Evolutionary conservation across 35 echinoderm and acorn worm genomes (phyloP).

Genomic region (Diadema setosum): DNA sequence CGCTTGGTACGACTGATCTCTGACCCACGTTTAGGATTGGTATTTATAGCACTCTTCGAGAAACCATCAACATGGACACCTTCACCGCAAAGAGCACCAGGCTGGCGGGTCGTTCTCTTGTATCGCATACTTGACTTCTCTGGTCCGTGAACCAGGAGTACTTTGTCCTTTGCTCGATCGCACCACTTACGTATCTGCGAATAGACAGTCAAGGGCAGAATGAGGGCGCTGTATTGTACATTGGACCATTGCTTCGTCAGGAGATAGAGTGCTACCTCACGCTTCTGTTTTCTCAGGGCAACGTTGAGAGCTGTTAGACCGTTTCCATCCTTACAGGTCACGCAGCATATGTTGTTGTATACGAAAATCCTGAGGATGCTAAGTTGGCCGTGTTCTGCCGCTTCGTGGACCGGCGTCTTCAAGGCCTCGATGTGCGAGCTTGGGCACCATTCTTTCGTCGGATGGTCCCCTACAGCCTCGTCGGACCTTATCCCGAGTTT

Average conservation of each 20-base stretch:
- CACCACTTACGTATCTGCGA: slow-evolving; percentile 86
- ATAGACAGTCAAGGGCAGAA: slow-evolving; percentile 77
- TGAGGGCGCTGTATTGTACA: slow-evolving; percentile 84
- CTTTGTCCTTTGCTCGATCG: slow-evolving; percentile 86
- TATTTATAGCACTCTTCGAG: slow-evolving; percentile 75
- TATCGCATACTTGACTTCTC: slow-evolving; percentile 70
- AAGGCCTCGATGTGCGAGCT: slow-evolving; percentile 73
- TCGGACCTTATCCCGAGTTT: slow-evolving; percentile 72
- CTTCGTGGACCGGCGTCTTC: slow-evolving; percentile 91
- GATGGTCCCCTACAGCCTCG: slow-evolving; percentile 90
- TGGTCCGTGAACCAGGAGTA: slow-evolving; percentile 67
- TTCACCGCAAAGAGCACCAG: slow-evolving; percentile 68
- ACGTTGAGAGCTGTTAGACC: slow-evolving; percentile 83
- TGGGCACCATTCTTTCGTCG: slow-evolving; percentile 81
- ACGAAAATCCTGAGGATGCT: slow-evolving; percentile 94
- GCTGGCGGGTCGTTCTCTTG: slow-evolving; percentile 38
- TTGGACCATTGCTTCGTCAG: slow-evolving; percentile 99
- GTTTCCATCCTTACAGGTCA: slow-evolving; percentile 88
- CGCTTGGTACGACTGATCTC: slow-evolving; percentile 11
- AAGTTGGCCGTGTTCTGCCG: slow-evolving; percentile 80
- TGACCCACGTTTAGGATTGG: slow-evolving; percentile 41
- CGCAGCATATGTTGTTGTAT: slow-evolving; percentile 86
- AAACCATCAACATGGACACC: slow-evolving; percentile 92
- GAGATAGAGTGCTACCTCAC: slow-evolving; percentile 86
- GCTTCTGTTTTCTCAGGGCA: slow-evolving; percentile 72